phyloP scores from a whole-genome alignment of 2,113 vertebrate species.

The Oplegnathus fasciatus region DNA sequence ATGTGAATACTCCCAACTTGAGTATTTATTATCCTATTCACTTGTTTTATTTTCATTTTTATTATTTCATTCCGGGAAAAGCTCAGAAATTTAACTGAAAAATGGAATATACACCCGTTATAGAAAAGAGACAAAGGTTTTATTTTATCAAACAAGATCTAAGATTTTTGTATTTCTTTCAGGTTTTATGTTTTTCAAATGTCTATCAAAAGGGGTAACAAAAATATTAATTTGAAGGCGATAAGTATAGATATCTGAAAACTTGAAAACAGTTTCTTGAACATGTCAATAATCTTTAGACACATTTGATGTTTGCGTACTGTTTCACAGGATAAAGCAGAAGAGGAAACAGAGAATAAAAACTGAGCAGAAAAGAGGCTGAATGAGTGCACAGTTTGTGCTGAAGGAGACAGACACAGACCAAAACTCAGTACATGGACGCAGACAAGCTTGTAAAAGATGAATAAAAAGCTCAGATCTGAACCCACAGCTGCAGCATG shows the following conservation, averaged over 20 bases:
- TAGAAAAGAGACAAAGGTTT: no score
- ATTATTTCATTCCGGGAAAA: background rate
- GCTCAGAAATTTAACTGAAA: background rate
- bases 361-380: background rate
- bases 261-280: background rate
- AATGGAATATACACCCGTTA: background rate
- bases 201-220: no score
- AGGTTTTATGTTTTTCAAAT: no score
- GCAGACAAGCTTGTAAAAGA: background rate
- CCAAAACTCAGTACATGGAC: background rate
- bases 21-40: background rate
- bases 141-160: no score
- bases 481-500: slow-evolving; percentile 30
- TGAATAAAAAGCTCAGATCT: background rate
- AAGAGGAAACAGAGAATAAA: background rate
- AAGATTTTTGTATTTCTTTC: no score
- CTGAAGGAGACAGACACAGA: background rate
- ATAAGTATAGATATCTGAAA: background rate
- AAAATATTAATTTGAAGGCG: background rate
- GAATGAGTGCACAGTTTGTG: background rate
- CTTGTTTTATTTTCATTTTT: background rate
- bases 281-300: background rate
- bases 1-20: no score
- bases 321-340: background rate
- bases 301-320: background rate